phyloP scores from a whole-genome alignment of 1,140 invertebrate species.

The Macrosteles quadrilineatus region DNA sequence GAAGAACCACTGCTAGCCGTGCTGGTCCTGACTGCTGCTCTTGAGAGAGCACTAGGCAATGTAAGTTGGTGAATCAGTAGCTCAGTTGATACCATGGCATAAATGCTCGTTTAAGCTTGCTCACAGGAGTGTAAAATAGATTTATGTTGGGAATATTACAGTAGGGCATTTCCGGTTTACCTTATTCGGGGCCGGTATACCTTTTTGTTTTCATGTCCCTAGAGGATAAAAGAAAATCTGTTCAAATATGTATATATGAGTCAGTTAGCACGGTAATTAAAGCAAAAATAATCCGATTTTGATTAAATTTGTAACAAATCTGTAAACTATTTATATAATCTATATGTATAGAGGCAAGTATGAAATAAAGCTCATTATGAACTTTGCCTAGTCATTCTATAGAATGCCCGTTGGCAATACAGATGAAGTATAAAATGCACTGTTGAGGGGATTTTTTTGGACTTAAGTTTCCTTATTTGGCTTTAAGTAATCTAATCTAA shows the following conservation, averaged over 20 bases:
- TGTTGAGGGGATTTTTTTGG: background rate
- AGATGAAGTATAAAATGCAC: background rate
- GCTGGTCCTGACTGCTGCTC: slow-evolving; percentile 20
- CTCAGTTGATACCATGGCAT: no score
- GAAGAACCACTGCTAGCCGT: background rate
- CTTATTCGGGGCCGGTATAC: background rate
- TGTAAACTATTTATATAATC: background rate
- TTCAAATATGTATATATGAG: no score
- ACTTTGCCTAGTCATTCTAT: no score
- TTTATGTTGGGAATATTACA: background rate
- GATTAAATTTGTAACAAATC: no score
- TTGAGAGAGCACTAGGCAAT: slow-evolving; percentile 33
- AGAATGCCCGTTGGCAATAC: no score
- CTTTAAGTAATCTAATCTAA: no score
- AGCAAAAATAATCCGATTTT: no score
- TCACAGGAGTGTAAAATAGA: background rate
- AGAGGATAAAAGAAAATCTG: background rate
- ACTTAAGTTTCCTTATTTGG: no score
- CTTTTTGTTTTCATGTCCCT: background rate
- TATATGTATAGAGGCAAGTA: background rate
- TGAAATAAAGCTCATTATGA: background rate
- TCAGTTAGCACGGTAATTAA: no score
- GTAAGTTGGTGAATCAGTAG: no score
- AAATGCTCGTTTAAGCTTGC: background rate
- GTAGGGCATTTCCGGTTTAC: background rate